Evolutionary conservation across 2,888 invertebrate genomes (phyloP).

Genomic region (Platycheirus rosarum): DNA sequence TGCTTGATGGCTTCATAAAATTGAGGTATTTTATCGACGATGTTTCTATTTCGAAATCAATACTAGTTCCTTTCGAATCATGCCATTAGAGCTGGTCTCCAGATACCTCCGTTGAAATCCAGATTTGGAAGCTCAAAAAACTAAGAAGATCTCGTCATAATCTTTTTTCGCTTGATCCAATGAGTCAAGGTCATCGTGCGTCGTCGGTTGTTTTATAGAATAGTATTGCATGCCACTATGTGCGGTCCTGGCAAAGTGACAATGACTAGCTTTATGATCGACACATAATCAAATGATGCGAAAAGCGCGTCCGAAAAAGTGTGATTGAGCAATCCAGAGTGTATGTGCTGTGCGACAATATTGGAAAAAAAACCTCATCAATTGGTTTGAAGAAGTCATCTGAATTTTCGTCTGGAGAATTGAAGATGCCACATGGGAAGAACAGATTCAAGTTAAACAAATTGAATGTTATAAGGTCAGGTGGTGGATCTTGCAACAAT

Average conservation of each 20-base stretch:
- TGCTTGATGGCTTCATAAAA: constrained; percentile 28
- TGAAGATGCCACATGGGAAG: background rate
- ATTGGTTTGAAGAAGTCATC: constrained; percentile 42
- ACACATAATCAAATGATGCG: background rate
- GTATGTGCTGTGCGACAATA: constrained; percentile 32
- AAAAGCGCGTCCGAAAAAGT: constrained; percentile 24
- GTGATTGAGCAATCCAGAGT: constrained; percentile 57
- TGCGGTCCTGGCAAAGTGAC: constrained; percentile 35
- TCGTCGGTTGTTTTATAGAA: constrained; percentile 39
- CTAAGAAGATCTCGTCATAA: background rate
- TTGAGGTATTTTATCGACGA: background rate
- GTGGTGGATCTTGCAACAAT: constrained; percentile 10
- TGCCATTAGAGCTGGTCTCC: constrained; percentile 25
- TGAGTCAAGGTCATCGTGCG: constrained; percentile 66
- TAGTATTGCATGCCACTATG: constrained; percentile 47
- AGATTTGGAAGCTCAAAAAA: background rate
- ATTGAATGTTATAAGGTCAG: constrained; percentile 20
- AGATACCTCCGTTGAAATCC: constrained; percentile 48
- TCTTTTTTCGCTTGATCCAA: constrained; percentile 47
- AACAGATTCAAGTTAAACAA: constrained; percentile 31
- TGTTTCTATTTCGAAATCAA: constrained; percentile 32
- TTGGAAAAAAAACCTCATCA: constrained; percentile 34
- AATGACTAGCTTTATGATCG: constrained; percentile 49
- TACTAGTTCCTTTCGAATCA: constrained; percentile 54
- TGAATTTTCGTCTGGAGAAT: constrained; percentile 6